phyloP scores from a whole-genome alignment of 2,888 invertebrate species.

The Drosophila histrio region DNA sequence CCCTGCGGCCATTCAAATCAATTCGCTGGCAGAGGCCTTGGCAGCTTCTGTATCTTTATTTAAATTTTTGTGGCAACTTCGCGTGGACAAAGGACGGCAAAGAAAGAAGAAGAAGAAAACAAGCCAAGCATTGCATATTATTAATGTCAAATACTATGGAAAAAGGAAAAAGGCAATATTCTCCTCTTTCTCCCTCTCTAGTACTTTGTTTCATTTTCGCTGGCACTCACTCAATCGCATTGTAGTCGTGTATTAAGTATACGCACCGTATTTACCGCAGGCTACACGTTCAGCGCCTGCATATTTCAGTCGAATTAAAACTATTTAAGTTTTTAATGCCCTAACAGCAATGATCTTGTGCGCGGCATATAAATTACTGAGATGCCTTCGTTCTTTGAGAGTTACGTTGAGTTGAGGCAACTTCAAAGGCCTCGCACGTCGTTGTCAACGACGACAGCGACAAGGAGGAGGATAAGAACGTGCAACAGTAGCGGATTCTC shows the following conservation, averaged over 20 bases:
- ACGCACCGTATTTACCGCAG: slow-evolving; percentile 38
- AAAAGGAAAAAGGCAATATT: not conserved
- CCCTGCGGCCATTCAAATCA: slow-evolving; percentile 72
- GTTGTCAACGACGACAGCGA: slow-evolving; percentile 49
- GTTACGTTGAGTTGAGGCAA: slow-evolving; percentile 32
- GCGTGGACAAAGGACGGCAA: slow-evolving; percentile 26
- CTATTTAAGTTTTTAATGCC: slow-evolving; percentile 80
- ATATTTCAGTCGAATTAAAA: slow-evolving; percentile 75
- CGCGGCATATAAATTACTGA: slow-evolving; percentile 75
- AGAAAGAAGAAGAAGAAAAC: too few relatives aligned
- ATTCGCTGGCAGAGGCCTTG: slow-evolving; percentile 46
- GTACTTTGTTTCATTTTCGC: not conserved
- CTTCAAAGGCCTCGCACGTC: slow-evolving; percentile 72
- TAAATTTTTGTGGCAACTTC: slow-evolving; percentile 39
- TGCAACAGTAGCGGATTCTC: slow-evolving; percentile 16
- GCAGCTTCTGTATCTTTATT: slow-evolving; percentile 30
- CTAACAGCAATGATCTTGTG: slow-evolving; percentile 75
- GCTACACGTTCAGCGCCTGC: slow-evolving; percentile 42
- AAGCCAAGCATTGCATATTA: slow-evolving; percentile 54
- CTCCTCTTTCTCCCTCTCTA: not conserved
- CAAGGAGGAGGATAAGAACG: slow-evolving; percentile 53
- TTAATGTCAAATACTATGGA: slow-evolving; percentile 41
- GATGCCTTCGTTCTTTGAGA: slow-evolving; percentile 17
- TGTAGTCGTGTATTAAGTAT: slow-evolving; percentile 34
- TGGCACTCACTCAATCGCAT: not conserved